Base-by-base conservation (phyloP, 2,113 vertebrate genomes). In the Origma solitaria region DNA sequence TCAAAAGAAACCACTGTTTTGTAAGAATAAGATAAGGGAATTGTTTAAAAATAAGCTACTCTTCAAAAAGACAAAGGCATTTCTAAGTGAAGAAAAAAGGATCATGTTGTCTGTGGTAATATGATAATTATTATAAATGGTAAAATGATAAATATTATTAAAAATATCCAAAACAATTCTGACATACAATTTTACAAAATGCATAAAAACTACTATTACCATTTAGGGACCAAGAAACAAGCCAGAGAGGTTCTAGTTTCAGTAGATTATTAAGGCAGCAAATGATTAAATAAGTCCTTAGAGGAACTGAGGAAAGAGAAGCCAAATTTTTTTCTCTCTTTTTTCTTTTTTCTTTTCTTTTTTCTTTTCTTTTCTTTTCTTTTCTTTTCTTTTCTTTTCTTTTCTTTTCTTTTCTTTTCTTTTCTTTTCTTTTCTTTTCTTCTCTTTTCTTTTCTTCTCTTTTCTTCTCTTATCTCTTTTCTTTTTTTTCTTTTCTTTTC, bases 391-490 rank as follows among this genome's bases (percentile, higher is more conserved):
- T 21, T 6, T 30, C 2, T 22, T 15, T 16, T 33, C 4, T 17
- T 33, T 25, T 4, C 18, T 17, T 3, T 22, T 11, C 12, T 15
- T 7, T 10, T 21, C 9, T 22, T 6, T 8, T 27, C 15, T 13
- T 27, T 18, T 6, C 11, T 37, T 27, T 38, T 17, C 14, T 37
- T 37, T 6, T 37, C 10, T 40, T 61, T 7, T 3, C 11, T 13
- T 66, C 11, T 4, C 7, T 11, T n/a, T 25, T 5, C 18, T 6
- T 6, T 11, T 11, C 51, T 51, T 28, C 27, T 17, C 17, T 10
- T 14, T 3, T 8, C 24, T 8, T 15, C 8, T 3, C 10, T 11
- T n/a, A n/a, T n/a, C n/a, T n/a, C n/a, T n/a, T n/a, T n/a, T n/a
- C n/a, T n/a, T n/a, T n/a, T n/a, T n/a, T n/a, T n/a, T n/a, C n/a